A percentile compares a stretch with the other conserved stretches of the same genome.
Evolutionary conservation across 1,140 invertebrate species (phyloP).

Genomic region (Acromyrmex heyeri): DNA sequence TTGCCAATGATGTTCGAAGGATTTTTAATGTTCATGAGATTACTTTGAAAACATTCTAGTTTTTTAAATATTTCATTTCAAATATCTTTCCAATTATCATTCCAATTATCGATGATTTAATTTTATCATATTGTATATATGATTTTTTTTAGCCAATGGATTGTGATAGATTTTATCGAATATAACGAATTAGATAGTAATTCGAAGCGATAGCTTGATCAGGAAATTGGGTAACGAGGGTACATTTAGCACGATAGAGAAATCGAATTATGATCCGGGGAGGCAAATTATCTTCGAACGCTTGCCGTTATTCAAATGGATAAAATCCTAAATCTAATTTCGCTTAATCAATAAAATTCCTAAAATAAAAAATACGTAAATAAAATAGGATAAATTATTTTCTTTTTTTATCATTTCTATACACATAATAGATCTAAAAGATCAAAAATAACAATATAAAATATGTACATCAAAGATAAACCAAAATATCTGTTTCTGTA

Average conservation of each 20-base stretch:
- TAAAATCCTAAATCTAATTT: conserved; percentile 54
- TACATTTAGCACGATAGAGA: conserved; percentile 53
- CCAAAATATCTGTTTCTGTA: not conserved
- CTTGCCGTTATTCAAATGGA: conserved; percentile 38
- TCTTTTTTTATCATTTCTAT: not conserved
- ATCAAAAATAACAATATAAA: not conserved
- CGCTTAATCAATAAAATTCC: conserved; percentile 9
- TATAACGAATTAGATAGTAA: conserved; percentile 47
- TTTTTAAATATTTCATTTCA: conserved; percentile 2
- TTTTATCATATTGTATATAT: not conserved
- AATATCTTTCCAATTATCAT: not conserved
- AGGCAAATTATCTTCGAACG: conserved; percentile 45
- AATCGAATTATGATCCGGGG: conserved; percentile 50
- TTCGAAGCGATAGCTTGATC: conserved; percentile 50
- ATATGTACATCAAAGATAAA: not conserved
- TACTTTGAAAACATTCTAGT: not conserved
- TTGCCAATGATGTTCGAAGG: not conserved
- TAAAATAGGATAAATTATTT: not conserved
- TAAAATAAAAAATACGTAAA: conserved; percentile 23
- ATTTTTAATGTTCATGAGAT: not conserved
- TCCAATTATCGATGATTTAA: not conserved
- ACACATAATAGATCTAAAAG: not conserved
- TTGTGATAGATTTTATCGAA: conserved; percentile 23
- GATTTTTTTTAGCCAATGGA: conserved; percentile 6
- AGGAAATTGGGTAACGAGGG: conserved; percentile 39